Percentiles rank a stretch among this genome's conserved stretches.
Conservation (phyloP, 2,797 vertebrate species). For the Austrolebias charrua region DNA sequence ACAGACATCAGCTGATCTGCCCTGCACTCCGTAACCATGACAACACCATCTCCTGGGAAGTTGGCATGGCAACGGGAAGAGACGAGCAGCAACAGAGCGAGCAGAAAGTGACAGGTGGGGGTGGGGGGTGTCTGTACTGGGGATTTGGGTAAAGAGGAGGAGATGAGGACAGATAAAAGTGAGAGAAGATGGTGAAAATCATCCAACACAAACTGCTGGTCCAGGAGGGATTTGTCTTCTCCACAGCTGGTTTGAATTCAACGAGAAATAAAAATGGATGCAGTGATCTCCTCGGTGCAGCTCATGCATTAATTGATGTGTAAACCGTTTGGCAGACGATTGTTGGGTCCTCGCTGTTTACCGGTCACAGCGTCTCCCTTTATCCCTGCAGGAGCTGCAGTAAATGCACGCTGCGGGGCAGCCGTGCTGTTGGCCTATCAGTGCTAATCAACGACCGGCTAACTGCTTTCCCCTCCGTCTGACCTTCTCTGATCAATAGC, state of each 20-base stretch:
- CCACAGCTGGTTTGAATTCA: constrained; percentile 7
- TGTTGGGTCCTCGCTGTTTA: constrained; percentile 27
- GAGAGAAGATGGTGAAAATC: constrained; percentile 5
- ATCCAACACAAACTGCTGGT: constrained; percentile 10
- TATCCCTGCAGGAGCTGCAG: constrained; percentile 38
- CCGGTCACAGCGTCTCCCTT: not conserved
- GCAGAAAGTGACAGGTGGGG: constrained; percentile 13
- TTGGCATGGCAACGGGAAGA: constrained; percentile 77
- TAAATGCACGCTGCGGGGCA: constrained; percentile 39
- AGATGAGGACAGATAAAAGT: constrained; percentile 12
- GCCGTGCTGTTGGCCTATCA: constrained; percentile 42
- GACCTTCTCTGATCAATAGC: constrained; percentile 62
- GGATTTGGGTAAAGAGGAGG: constrained; percentile 14
- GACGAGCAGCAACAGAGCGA: constrained; percentile 41
- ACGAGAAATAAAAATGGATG: not conserved
- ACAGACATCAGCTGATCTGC: constrained; percentile 89
- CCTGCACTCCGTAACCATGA: constrained; percentile 87
- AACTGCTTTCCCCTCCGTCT: constrained; percentile 58
- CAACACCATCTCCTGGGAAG: constrained; percentile 86
- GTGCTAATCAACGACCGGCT: constrained; percentile 62
- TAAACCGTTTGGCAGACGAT: constrained; percentile 47
- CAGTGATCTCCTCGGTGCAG: constrained; percentile 20
- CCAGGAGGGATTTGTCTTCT: constrained; percentile 1
- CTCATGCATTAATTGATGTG: constrained; percentile 21
- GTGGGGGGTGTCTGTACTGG: constrained; percentile 31